Evolutionary conservation across 2,797 vertebrate genomes (phyloP).

Genomic region (Chaenodraco wilsoni): DNA sequence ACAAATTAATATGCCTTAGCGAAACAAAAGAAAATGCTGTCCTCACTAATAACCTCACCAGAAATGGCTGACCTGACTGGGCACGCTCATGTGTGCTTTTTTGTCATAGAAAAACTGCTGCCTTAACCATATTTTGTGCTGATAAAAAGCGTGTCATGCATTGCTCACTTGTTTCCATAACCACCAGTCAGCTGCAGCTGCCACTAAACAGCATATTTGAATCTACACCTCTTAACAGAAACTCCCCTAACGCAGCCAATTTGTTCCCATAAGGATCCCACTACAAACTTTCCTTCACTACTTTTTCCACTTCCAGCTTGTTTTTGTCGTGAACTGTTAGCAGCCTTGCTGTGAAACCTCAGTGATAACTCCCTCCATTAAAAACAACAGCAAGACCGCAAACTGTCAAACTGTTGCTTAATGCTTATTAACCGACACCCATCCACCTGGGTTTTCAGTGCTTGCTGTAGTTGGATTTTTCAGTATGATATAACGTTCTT

Average conservation of each 20-base stretch:
- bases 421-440: background rate
- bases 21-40: constrained; percentile 1
- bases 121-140: constrained; percentile 57
- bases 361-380: constrained; percentile 19
- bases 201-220: constrained; percentile 67
- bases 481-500: background rate
- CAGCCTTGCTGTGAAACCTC: constrained; percentile 33
- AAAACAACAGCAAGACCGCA: background rate
- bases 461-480: background rate
- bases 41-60: constrained; percentile 8
- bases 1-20: constrained; percentile 7
- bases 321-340: constrained; percentile 47
- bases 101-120: constrained; percentile 45
- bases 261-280: constrained; percentile 51
- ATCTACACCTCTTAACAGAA: constrained; percentile 59
- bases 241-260: constrained; percentile 58
- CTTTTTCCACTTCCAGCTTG: constrained; percentile 61
- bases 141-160: constrained; percentile 61
- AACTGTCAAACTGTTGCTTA: background rate
- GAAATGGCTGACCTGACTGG: constrained; percentile 33
- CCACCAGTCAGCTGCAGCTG: constrained; percentile 56
- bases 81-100: constrained; percentile 22
- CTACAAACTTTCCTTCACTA: constrained; percentile 56
- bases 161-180: constrained; percentile 67
- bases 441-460: background rate